Evolutionary conservation across 2,888 invertebrate genomes (phyloP), one percentile per base, ranked within the genome.

Genomic region (Ganaspis brasiliensis): DNA sequence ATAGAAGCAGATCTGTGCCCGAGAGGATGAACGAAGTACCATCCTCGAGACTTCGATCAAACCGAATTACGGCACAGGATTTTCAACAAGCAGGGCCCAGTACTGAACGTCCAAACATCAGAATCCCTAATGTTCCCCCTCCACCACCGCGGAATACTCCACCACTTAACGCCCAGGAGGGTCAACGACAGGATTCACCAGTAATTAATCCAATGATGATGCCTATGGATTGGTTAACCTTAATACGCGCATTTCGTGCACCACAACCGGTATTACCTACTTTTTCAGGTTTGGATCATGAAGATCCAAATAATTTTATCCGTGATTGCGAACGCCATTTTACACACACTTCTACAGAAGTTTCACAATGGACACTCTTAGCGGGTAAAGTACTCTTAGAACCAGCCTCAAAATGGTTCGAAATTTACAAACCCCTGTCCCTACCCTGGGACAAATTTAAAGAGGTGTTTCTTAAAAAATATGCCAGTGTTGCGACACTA

Each of bases 201-300:
- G 6, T n/a, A n/a, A n/a, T n/a, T n/a, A 31, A 2, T 31, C 31
- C 31, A 6, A 31, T 4, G 3, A 31, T 31, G 6, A 6, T 6
- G 31, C 31, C 31, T 2, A 31, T 31, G 2, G 31, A 31, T 31
- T 31, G 6, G 2, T 31, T 31, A 2, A 4, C 31, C 6, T 6
- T 31, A 6, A 6, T 31, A 2, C 31, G 55, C 3, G 55, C 52
- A 1, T 16, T 52, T 4, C n/a, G 52, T 1, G 19, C 52, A 2
- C 19, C 52, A 2, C 3, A n/a, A 52, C 52, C 52, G 3, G 19
- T 12, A 6, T 19, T 52, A 52, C 52, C 52, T 74, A 19, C 40
- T 61, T 19, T 67, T 14, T 63, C 35, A 75, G 14, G 79, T 75
- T 14, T 6, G 40, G 19, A 52, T 16, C 19, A 52, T 19, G 52